Conservation (phyloP, 2,797 vertebrate genomes). For the Acrossocheilus fasciatus region DNA sequence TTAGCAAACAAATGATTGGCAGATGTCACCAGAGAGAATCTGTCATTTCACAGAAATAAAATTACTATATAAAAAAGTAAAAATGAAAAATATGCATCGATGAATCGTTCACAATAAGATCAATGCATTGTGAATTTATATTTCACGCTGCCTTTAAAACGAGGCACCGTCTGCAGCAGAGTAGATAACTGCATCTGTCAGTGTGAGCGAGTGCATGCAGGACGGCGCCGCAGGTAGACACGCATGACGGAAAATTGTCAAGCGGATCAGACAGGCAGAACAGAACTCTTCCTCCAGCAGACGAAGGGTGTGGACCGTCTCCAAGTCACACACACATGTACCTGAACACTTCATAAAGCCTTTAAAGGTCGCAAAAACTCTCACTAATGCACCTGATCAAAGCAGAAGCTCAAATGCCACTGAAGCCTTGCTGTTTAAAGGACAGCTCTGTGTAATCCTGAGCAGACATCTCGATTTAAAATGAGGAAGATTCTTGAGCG, state of each 20-base stretch:
- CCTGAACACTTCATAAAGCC: not conserved
- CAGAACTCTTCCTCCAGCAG: not conserved
- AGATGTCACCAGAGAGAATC: not conserved
- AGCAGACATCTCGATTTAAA: not conserved
- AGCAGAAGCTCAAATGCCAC: not conserved
- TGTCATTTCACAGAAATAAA: not conserved
- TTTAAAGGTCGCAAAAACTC: slow-evolving; percentile 12
- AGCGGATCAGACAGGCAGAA: slow-evolving; percentile 3
- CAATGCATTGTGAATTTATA: not conserved
- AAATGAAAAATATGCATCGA: not conserved
- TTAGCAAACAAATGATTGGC: not conserved
- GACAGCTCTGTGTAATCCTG: not conserved
- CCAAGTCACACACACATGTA: slow-evolving; percentile 4
- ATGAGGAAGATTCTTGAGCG: not conserved
- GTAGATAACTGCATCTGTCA: not conserved
- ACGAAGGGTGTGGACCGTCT: not conserved
- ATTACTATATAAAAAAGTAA: not conserved
- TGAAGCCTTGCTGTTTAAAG: slow-evolving; percentile 1
- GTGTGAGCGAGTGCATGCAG: not conserved
- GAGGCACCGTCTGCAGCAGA: not conserved
- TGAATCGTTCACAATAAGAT: not conserved
- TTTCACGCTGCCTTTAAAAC: not conserved
- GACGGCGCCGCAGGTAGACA: slow-evolving; percentile 6
- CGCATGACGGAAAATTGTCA: not conserved
- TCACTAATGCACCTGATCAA: slow-evolving; percentile 21